phyloP scores from a whole-genome alignment of 2,888 invertebrate species.

The Salpingus planirostris region DNA sequence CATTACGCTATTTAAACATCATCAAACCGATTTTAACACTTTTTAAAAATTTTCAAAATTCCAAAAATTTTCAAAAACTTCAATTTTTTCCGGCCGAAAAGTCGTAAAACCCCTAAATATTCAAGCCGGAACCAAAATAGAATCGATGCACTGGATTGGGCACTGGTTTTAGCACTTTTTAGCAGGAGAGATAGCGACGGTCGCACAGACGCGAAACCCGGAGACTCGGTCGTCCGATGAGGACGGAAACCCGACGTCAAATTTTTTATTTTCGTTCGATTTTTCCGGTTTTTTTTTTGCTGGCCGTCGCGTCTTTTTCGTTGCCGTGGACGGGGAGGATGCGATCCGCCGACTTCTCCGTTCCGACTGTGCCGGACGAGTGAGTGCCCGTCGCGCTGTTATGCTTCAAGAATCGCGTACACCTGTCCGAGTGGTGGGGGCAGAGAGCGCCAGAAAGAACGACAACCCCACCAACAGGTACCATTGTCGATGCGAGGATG shows the following conservation, averaged over 20 bases:
- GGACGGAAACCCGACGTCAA: slow-evolving; percentile 19
- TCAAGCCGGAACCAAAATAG: too few species aligned
- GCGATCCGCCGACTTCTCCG: slow-evolving; percentile 33
- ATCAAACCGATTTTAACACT: too few species aligned
- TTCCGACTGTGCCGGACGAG: slow-evolving; percentile 43
- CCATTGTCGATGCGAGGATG: too few species aligned
- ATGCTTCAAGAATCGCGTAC: slow-evolving; percentile 44
- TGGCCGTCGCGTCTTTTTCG: not conserved
- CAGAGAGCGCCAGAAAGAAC: too few species aligned
- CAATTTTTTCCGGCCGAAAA: too few species aligned
- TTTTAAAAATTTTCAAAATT: too few species aligned
- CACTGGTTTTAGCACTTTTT: too few species aligned
- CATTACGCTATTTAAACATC: too few species aligned
- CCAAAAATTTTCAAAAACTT: too few species aligned
- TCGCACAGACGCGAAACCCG: slow-evolving; percentile 18
- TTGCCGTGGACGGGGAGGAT: slow-evolving; percentile 16
- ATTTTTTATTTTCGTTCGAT: too few species aligned
- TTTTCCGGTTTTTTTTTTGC: slow-evolving; percentile 1
- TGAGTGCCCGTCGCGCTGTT: slow-evolving; percentile 41
- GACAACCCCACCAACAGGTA: slow-evolving; percentile 36
- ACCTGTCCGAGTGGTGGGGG: slow-evolving; percentile 40
- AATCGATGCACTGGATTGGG: too few species aligned
- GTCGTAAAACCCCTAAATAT: too few species aligned
- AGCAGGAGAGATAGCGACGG: slow-evolving; percentile 18
- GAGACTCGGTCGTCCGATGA: slow-evolving; percentile 20